Conservation (phyloP, 2,888 invertebrate genomes). For the Chloromyia formosa region DNA sequence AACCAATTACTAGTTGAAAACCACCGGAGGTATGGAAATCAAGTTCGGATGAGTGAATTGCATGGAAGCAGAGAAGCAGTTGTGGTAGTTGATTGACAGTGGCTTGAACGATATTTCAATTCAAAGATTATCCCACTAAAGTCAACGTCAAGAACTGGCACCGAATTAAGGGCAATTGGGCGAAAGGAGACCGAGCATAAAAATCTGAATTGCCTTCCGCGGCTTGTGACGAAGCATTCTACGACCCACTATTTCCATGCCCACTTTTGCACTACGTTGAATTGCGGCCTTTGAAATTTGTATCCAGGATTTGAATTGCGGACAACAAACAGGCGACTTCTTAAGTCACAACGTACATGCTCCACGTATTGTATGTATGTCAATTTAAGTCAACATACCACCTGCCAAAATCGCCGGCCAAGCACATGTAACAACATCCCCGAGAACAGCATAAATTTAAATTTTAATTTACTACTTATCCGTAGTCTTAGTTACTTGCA, state of each 20-base stretch:
- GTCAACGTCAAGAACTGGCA: neutral
- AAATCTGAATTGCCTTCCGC: no score
- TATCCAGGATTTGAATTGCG: conserved; percentile 15
- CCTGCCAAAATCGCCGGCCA: conserved; percentile 49
- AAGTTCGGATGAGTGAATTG: conserved; percentile 37
- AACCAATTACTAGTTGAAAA: conserved; percentile 42
- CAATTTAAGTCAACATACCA: conserved; percentile 43
- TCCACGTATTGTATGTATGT: conserved; percentile 16
- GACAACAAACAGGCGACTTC: conserved; percentile 11
- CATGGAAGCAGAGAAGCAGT: conserved; percentile 13
- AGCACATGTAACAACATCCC: conserved; percentile 42
- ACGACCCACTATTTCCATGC: neutral
- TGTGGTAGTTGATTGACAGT: conserved; percentile 47
- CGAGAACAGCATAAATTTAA: conserved; percentile 54
- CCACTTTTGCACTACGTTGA: neutral
- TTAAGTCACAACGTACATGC: conserved; percentile 34
- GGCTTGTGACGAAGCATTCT: no score
- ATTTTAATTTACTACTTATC: conserved; percentile 54
- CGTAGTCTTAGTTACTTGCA: conserved; percentile 52
- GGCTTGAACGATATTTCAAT: conserved; percentile 50
- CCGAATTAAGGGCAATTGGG: no score
- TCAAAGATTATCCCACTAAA: conserved; percentile 40
- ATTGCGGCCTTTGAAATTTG: neutral
- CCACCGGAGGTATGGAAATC: conserved; percentile 48
- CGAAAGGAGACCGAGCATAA: no score